Percentiles rank a stretch among this genome's conserved stretches.
Conservation (phyloP, 35 echinoderm and acorn worm genomes). For the Ophiothrix spiculata region DNA sequence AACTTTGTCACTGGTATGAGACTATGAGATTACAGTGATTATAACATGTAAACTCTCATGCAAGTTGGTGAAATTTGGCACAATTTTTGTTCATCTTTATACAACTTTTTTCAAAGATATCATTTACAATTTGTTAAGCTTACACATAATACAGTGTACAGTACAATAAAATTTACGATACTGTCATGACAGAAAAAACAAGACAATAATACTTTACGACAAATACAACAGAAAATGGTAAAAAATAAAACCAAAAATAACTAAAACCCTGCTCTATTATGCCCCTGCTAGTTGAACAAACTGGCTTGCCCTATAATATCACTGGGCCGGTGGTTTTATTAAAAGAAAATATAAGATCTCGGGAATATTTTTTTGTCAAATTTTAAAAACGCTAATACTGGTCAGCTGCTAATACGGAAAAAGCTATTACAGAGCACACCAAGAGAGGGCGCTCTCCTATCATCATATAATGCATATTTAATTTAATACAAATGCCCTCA, state of each 20-base stretch:
- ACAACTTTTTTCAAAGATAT: background rate
- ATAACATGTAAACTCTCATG: background rate
- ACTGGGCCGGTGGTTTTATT: background rate
- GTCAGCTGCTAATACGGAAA: background rate
- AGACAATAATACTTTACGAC: background rate
- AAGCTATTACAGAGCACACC: background rate
- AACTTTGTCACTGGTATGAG: background rate
- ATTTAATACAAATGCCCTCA: too few relatives aligned
- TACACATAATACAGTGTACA: background rate
- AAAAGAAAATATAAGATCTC: background rate
- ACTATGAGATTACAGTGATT: background rate
- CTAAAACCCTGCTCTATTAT: background rate
- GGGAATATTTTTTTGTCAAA: background rate
- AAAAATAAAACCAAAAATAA: background rate
- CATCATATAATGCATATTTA: too few relatives aligned
- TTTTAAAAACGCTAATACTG: background rate
- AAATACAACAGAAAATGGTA: background rate
- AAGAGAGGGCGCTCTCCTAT: too few relatives aligned
- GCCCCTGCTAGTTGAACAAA: background rate
- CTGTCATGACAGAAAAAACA: background rate
- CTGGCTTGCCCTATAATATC: background rate
- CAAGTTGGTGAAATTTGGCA: slow-evolving; percentile 3
- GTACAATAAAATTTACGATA: background rate
- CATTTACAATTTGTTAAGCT: slow-evolving; percentile 3
- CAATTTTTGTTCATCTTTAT: background rate